Evolutionary conservation across 2,888 invertebrate species (phyloP).

Genomic region (Petrolisthes cinctipes): DNA sequence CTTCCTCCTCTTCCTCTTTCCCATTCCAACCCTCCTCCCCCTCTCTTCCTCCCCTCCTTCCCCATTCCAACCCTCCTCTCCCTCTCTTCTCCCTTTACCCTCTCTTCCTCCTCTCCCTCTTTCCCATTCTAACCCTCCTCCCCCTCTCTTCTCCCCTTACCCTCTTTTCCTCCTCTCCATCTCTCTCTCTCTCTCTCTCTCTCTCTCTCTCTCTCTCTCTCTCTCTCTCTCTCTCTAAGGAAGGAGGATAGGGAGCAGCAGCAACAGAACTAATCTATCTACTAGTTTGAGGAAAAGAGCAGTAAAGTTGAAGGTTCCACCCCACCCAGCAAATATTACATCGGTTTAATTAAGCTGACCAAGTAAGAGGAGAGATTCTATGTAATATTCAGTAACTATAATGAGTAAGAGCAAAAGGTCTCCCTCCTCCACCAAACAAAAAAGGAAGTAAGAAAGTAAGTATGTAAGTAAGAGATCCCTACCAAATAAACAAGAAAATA

Average conservation of each 20-base stretch:
- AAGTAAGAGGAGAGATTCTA: background rate
- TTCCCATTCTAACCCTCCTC: background rate
- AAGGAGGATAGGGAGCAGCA: background rate
- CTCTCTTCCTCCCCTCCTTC: background rate
- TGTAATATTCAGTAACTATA: background rate
- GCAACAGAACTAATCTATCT: background rate
- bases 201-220: constrained; percentile 22
- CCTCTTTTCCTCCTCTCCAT: no score
- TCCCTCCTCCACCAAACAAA: background rate
- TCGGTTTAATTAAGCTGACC: no score
- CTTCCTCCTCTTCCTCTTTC: background rate
- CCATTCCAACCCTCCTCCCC: background rate
- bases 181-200: no score
- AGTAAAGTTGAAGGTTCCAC: background rate
- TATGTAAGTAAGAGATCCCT: background rate
- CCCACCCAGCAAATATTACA: no score
- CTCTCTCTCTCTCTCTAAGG: constrained; percentile 10
- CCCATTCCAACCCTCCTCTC: background rate
- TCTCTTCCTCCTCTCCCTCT: no score
- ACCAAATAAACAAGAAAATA: no score
- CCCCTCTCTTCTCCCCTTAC: background rate
- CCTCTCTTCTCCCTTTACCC: background rate
- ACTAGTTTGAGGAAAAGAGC: background rate
- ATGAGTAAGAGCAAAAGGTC: background rate
- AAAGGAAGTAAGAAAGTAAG: background rate